Evolutionary conservation across 2,888 invertebrate species (phyloP).

Genomic region (Chouioia cunea): DNA sequence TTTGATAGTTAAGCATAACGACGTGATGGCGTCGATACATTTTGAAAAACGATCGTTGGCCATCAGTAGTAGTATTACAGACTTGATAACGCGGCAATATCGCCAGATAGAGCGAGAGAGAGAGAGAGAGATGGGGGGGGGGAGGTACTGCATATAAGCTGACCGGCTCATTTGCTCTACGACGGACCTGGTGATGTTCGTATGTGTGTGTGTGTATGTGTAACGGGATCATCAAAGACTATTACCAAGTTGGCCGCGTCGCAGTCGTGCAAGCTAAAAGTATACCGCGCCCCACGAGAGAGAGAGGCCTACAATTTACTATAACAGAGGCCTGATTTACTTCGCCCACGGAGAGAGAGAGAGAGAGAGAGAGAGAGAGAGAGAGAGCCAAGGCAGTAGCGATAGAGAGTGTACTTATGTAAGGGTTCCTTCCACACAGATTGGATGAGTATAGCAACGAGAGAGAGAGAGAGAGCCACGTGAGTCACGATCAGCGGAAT

Average conservation of each 20-base stretch:
- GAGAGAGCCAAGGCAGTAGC: not conserved
- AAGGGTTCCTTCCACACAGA: no score
- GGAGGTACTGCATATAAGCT: no score
- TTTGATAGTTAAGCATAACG: not conserved
- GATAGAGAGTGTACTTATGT: not conserved
- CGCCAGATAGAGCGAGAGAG: constrained; percentile 6
- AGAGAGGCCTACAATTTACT: constrained; percentile 31
- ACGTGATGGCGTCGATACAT: no score
- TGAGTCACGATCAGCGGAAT: no score
- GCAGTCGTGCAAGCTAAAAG: constrained; percentile 4
- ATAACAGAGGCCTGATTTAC: constrained; percentile 31
- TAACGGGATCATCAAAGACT: constrained; percentile 39
- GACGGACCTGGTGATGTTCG: constrained; percentile 3
- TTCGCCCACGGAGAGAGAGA: not conserved
- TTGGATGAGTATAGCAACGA: no score
- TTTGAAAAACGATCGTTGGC: no score
- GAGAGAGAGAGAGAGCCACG: no score
- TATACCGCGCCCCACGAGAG: not conserved
- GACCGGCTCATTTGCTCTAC: constrained; percentile 40
- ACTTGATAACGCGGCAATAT: not conserved
- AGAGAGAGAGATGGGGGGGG: constrained; percentile 6
- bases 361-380: not conserved
- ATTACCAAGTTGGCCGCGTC: constrained; percentile 22
- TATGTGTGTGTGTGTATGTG: not conserved
- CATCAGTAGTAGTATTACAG: not conserved